Conservation (phyloP, 1,140 invertebrate genomes). For the Cydia amplana region DNA sequence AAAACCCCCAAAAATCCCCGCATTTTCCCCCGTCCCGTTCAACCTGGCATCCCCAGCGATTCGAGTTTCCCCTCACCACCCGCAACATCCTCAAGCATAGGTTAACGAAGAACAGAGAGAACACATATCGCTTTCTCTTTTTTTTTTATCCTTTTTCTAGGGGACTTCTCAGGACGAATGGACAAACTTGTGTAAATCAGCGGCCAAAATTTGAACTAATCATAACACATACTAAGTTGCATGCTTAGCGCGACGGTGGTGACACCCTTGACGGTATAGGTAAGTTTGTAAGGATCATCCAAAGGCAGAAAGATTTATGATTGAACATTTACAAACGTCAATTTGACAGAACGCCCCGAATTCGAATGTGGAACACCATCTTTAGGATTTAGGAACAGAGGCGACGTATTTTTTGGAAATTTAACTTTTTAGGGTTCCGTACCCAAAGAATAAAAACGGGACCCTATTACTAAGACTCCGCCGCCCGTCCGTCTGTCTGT, state of each 20-base stretch:
- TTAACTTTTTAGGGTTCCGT: too few species aligned
- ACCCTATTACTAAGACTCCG: too few species aligned
- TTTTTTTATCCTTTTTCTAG: slow-evolving; percentile 53
- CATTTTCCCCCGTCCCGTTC: not conserved
- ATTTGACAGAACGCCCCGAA: slow-evolving; percentile 18
- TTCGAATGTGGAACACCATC: slow-evolving; percentile 14
- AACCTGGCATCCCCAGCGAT: slow-evolving; percentile 38
- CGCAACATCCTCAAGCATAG: slow-evolving; percentile 55
- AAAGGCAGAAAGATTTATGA: slow-evolving; percentile 25
- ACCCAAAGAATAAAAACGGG: too few species aligned
- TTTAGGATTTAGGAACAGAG: not conserved
- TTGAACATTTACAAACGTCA: slow-evolving; percentile 10
- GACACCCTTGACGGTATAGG: not conserved
- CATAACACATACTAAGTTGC: not conserved
- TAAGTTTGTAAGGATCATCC: slow-evolving; percentile 23
- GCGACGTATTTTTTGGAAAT: not conserved
- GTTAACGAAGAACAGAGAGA: slow-evolving; percentile 57
- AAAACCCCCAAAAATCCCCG: slow-evolving; percentile 5
- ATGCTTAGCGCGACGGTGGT: not conserved
- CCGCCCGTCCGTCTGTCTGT: too few species aligned
- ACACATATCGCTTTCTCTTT: slow-evolving; percentile 54
- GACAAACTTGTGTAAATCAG: not conserved
- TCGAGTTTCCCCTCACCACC: slow-evolving; percentile 38
- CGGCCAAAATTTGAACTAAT: slow-evolving; percentile 27
- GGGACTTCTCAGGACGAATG: slow-evolving; percentile 30